Evolutionary conservation across 2,113 vertebrate genomes (phyloP), one percentile per base, ranked within the genome.

Genomic region (Progne subis): DNA sequence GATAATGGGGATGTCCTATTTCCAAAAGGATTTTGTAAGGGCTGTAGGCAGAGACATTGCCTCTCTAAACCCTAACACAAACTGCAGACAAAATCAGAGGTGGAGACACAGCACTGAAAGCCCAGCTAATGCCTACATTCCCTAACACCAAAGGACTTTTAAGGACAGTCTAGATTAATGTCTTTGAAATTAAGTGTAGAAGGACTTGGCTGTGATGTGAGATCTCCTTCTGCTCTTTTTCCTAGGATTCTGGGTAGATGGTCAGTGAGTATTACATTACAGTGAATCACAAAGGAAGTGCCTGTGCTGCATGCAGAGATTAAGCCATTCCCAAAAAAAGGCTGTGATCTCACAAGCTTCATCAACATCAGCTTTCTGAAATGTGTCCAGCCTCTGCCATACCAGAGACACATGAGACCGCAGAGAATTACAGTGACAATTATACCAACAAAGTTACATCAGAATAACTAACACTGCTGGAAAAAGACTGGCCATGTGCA

Each of bases 321-420:
- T 59, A 43, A 90, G 74, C 80, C 68, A 41, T 93, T 92, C 70
- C 76, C 65, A 82, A 92, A 92, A 93, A 75, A 86, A 90, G 82
- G 59, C 92, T 93, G 82, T 97, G 94, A 97, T 92, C 86, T 90
- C 94, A 95, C 50, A 43, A 70, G 75, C 79, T 85, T 92, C 52
- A 82, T 69, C 87, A 82, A 92, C 96, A 96, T 82, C 81, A 88
- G 69, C 95, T 80, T 86, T 90, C 90, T 95, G 88, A 95, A 97
- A 77, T 3, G 34, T 31, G 6, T 95, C 86, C 90, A 95, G 81
- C 83, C 63, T 94, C 80, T 90, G 86, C 65, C 88, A 88, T 47
- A 52, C 71, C 85, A 86, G 60, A 86, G 88, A 82, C 90, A 95
- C 92, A 95, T 59, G 75, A 94, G 74, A 93, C 90, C 86, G 49